Evolutionary conservation across 2,888 invertebrate genomes (phyloP), one percentile per base, ranked within the genome.

Genomic region (Myopa testacea): DNA sequence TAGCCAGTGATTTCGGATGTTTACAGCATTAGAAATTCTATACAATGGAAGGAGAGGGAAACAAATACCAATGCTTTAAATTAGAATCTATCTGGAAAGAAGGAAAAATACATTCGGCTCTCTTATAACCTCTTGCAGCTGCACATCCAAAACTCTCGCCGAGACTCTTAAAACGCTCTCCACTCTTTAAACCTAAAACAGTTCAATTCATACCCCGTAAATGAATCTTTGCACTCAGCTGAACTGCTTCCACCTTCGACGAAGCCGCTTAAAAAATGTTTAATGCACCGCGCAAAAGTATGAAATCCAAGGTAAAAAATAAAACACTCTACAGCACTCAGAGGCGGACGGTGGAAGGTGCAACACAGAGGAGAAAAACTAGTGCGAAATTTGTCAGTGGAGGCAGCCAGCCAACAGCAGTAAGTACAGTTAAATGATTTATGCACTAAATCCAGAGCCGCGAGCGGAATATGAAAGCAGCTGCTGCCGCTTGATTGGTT

Each of bases 401-500:
- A 34, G 63, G 34, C 14, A 34, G 34, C 63, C 14, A 34, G 34
- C 63, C 37, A 37, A 37, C 63, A 67, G 16, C 55, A 55, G 5
- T 55, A 16, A 70, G n/a, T 14, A 55, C 37, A 67, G 34, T 70
- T 70, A 58, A 55, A 73, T 73, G 73, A 73, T 73, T 73, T 73
- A 63, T 63, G 45, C 73, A 34, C 62, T 26, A 34, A 63, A 55
- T 55, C 55, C 10, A 8, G 34, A 52, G 55, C 34, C 4, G 52
- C 55, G 52, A 52, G 55, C 70, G 55, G 69, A 58, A 55, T 37
- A 34, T 34, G 45, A 70, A 65, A 65, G 45, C 74, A 50, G 74
- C 50, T 74, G 65, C 38, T 45, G 34, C 12, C 34, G 65, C 26
- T 19, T 8, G 40, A 73, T 73, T 62, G 45, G 34, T 26, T 19